Percentiles rank a stretch among this genome's conserved stretches.
phyloP scores from a whole-genome alignment of 1,140 invertebrate genomes.

The Zophobas morio region DNA sequence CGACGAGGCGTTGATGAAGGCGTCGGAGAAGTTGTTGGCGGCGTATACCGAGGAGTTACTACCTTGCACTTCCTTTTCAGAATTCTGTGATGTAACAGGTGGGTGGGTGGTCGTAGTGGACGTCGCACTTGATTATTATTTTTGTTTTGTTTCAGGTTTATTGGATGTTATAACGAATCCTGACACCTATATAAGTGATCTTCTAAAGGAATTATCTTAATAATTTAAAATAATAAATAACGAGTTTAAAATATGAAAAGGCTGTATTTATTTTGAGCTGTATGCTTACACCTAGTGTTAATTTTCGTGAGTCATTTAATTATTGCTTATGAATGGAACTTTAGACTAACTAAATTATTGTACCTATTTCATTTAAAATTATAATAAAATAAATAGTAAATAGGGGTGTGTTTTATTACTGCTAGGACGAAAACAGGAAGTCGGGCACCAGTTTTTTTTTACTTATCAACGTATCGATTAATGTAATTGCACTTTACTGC shows the following conservation, averaged over 20 bases:
- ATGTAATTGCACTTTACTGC: too few species aligned
- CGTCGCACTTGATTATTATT: constrained; percentile 31
- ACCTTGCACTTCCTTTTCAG: constrained; percentile 89
- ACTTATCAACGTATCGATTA: too few species aligned
- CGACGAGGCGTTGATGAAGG: constrained; percentile 91
- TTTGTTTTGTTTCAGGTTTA: constrained; percentile 72
- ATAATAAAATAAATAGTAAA: constrained; percentile 46
- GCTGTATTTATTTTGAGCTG: constrained; percentile 43
- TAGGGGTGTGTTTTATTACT: background rate
- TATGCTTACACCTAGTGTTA: constrained; percentile 45
- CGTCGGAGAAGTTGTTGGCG: constrained; percentile 85
- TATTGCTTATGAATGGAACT: constrained; percentile 45
- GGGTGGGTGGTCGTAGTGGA: constrained; percentile 58
- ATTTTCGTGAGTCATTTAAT: constrained; percentile 37
- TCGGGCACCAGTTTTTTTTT: too few species aligned
- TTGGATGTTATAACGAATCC: constrained; percentile 75
- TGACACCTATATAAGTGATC: constrained; percentile 72
- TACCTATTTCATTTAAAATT: constrained; percentile 43
- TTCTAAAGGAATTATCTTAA: constrained; percentile 67
- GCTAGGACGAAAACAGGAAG: background rate
- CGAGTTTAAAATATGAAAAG: constrained; percentile 43
- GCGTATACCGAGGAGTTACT: constrained; percentile 91
- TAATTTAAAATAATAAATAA: constrained; percentile 44
- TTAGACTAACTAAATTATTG: constrained; percentile 47
- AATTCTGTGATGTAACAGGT: constrained; percentile 93